Conservation (phyloP, 2,113 vertebrate genomes). For the Cololabis saira region DNA sequence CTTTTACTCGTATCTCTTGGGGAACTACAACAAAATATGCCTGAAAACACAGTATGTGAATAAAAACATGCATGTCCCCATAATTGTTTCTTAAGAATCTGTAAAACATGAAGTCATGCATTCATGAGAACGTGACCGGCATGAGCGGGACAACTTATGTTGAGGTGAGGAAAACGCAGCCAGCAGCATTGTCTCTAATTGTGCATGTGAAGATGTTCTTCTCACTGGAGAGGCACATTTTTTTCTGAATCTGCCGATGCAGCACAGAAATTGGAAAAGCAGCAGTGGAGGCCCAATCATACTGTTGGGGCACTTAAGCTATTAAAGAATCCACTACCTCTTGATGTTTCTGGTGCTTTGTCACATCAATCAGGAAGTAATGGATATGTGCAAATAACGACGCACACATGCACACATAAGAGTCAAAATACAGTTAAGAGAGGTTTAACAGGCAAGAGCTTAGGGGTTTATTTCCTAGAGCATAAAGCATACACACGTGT, state of each 20-base stretch:
- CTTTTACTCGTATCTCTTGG: too few species aligned
- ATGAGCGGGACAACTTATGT: too few species aligned
- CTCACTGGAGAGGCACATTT: constrained; percentile 33
- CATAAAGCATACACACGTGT: constrained; percentile 58
- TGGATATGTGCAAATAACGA: constrained; percentile 30
- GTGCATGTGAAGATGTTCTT: constrained; percentile 38
- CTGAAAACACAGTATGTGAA: too few species aligned
- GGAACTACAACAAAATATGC: too few species aligned
- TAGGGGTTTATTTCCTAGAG: constrained; percentile 58
- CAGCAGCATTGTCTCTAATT: constrained; percentile 48
- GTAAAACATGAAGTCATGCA: too few species aligned
- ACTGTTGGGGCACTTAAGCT: constrained; percentile 7
- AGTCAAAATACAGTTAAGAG: constrained; percentile 46
- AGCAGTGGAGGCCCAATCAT: constrained; percentile 41
- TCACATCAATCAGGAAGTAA: constrained; percentile 33
- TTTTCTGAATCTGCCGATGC: constrained; percentile 41
- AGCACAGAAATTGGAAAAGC: constrained; percentile 21
- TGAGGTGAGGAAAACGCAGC: not conserved
- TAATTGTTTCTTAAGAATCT: too few species aligned
- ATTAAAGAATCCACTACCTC: constrained; percentile 21
- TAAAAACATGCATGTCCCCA: too few species aligned
- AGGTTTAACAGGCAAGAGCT: constrained; percentile 53
- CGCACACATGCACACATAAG: constrained; percentile 16
- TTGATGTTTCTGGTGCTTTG: constrained; percentile 10
- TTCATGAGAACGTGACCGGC: too few species aligned